These are phyloP conservation scores for Motacilla tschutschensis DNA, from an alignment of 2,113 vertebrate species.

Conservation along the genomic window DNA sequence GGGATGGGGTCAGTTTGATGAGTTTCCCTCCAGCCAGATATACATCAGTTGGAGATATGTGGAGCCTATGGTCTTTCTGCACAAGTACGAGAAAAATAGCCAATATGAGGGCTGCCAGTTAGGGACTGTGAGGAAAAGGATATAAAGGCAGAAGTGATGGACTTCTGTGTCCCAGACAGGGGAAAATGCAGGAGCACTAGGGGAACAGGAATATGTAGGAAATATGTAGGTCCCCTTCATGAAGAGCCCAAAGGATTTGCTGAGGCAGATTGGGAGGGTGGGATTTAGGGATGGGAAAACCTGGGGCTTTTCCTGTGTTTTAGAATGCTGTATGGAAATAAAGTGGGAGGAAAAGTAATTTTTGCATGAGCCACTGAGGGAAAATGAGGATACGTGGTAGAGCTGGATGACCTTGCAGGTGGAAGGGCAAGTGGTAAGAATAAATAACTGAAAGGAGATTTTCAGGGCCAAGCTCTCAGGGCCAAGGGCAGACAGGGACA, in stretches of 20 bases:
- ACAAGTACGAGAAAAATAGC: neutral
- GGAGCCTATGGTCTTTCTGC: constrained; percentile 4
- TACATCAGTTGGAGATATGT: neutral
- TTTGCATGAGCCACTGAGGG: neutral
- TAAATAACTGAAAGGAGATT: neutral
- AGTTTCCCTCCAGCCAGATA: constrained; percentile 30
- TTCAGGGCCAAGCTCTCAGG: neutral
- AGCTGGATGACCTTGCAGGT: neutral
- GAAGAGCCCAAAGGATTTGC: neutral
- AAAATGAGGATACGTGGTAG: constrained; percentile 6
- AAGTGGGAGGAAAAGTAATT: neutral
- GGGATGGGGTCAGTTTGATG: constrained; percentile 20
- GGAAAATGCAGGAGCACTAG: neutral
- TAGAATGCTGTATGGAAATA: neutral
- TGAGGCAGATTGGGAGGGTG: neutral
- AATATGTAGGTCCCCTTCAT: neutral
- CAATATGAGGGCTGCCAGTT: neutral
- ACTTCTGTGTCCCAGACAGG: neutral
- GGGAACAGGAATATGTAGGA: neutral
- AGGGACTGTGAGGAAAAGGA: neutral
- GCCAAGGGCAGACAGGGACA: neutral
- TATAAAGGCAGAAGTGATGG: neutral
- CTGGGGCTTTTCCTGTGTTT: neutral
- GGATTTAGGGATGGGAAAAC: neutral
- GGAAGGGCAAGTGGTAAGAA: neutral